Evolutionary conservation across 2,113 vertebrate genomes (phyloP).

Genomic region (Amblyornis subalaris): DNA sequence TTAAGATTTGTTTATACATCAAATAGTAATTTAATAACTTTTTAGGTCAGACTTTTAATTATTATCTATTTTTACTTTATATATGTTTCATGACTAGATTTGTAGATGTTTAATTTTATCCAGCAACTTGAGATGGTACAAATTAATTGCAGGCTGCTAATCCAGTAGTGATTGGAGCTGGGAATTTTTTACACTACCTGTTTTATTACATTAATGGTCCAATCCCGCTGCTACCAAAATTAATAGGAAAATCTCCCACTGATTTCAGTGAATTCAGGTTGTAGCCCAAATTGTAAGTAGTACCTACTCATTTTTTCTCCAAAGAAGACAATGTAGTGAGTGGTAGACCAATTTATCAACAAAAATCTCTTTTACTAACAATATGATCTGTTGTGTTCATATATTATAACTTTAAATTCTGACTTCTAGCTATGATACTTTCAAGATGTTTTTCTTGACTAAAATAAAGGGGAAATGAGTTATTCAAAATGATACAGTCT

Average conservation of each 20-base stretch:
- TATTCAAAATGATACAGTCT: not conserved
- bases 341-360: not conserved
- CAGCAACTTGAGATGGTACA: not conserved
- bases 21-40: not conserved
- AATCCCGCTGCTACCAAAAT: slow-evolving; percentile 38
- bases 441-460: not conserved
- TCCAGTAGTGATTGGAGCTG: not conserved
- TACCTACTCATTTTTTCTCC: not conserved
- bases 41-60: not conserved
- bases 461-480: not conserved
- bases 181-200: not conserved
- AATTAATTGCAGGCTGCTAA: slow-evolving; percentile 38
- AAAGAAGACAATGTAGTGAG: not conserved
- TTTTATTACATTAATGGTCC: slow-evolving; percentile 26
- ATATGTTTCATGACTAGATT: not conserved
- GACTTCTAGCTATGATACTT: not conserved
- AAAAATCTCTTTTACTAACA: not conserved
- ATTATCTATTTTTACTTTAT: not conserved
- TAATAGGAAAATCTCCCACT: slow-evolving; percentile 56
- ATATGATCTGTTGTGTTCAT: not conserved
- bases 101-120: slow-evolving; percentile 17
- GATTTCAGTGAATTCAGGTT: slow-evolving; percentile 37
- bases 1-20: slow-evolving; percentile 23
- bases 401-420: not conserved
- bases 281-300: slow-evolving; percentile 10